A percentile compares a stretch with the other conserved stretches of the same genome.
Conservation (phyloP, 2,113 vertebrate species). For the Sylvia atricapilla region DNA sequence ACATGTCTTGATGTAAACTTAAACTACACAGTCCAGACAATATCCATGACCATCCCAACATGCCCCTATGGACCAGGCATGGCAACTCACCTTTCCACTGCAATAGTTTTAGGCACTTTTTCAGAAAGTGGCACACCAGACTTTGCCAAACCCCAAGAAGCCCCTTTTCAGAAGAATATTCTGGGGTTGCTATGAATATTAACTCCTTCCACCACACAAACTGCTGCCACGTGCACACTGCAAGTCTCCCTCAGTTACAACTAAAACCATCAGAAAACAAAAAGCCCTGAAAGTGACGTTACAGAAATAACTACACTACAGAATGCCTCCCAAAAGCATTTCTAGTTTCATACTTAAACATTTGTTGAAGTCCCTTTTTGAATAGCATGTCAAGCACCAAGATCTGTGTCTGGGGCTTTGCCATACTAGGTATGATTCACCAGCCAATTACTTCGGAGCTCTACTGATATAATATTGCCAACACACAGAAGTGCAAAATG, state of each 20-base stretch:
- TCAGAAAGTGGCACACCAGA: background rate
- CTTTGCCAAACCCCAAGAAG: background rate
- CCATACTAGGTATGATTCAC: background rate
- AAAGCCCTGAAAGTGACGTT: background rate
- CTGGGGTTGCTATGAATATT: background rate
- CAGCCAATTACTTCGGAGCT: background rate
- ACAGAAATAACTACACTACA: background rate
- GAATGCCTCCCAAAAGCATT: background rate
- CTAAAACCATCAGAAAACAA: background rate
- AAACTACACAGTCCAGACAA: background rate
- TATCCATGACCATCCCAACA: background rate
- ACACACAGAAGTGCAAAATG: background rate
- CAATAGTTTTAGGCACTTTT: background rate
- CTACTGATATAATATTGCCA: background rate
- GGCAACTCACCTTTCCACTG: background rate
- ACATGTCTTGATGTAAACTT: conserved; percentile 52
- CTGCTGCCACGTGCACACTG: rapidly evolving
- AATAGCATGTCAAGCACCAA: no score
- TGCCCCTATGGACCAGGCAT: background rate
- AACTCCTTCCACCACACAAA: background rate
- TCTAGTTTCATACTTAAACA: background rate
- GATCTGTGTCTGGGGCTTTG: background rate
- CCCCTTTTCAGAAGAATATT: background rate
- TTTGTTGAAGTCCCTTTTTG: background rate
- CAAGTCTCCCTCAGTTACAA: rapidly evolving